Conservation (phyloP, 2,888 invertebrate species). For the Brachyptera risi region DNA sequence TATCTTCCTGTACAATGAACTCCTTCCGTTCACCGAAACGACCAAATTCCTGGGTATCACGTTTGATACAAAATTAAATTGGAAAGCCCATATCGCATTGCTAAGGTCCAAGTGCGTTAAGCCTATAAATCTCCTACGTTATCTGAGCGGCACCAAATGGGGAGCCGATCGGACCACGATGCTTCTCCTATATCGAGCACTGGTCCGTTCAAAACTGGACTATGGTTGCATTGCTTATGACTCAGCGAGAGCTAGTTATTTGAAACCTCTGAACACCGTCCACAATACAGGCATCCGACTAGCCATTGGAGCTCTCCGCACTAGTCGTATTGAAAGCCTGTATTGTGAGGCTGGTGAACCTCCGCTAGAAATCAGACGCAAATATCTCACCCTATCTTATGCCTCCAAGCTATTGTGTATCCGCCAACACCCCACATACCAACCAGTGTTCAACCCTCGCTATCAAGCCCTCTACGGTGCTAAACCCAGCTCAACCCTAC, state of each 20-base stretch:
- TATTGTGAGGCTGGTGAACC: neutral
- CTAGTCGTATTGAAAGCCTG: slow-evolving; percentile 16
- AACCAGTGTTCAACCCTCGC: too few species aligned
- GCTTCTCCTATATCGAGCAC: slow-evolving; percentile 11
- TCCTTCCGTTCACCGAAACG: neutral
- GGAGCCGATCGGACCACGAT: slow-evolving; percentile 14
- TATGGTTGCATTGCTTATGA: slow-evolving; percentile 11
- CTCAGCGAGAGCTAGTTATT: neutral
- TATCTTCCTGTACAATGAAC: neutral
- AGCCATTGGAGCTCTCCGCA: slow-evolving; percentile 4
- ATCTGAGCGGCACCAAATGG: slow-evolving; percentile 5
- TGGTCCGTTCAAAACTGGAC: slow-evolving; percentile 1
- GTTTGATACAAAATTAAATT: slow-evolving; percentile 18
- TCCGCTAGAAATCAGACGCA: neutral
- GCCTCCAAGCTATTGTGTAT: neutral
- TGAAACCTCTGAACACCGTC: neutral
- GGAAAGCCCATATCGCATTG: slow-evolving; percentile 15
- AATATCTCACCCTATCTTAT: slow-evolving; percentile 3
- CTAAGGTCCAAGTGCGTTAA: neutral
- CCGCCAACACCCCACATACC: slow-evolving; percentile 8
- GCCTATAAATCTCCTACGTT: slow-evolving; percentile 14
- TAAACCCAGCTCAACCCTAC: too few species aligned
- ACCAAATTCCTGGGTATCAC: slow-evolving; percentile 12
- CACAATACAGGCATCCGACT: slow-evolving; percentile 11
- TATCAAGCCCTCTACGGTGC: too few species aligned